Percentiles rank a stretch among this genome's conserved stretches.
Conservation (phyloP, 2,888 invertebrate species). For the Pandemis heparana region DNA sequence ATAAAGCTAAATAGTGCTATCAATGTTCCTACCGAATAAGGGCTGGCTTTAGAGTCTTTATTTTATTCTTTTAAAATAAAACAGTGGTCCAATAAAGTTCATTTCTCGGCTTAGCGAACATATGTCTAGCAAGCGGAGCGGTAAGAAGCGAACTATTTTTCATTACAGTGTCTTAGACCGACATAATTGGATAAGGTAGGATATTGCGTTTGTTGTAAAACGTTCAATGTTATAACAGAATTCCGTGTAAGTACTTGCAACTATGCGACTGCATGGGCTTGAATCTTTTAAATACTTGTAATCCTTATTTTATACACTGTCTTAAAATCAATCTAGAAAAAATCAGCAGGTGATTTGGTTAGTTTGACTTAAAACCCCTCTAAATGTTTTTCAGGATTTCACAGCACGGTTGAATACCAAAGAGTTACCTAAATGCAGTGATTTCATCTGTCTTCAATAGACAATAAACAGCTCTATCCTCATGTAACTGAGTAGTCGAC, state of each 20-base stretch:
- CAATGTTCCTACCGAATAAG: background rate
- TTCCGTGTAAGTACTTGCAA: background rate
- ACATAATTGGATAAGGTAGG: constrained; percentile 32
- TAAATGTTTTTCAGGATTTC: too few relatives aligned
- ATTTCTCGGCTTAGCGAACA: constrained; percentile 15
- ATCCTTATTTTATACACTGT: too few relatives aligned
- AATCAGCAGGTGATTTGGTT: too few relatives aligned
- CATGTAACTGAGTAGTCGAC: too few relatives aligned
- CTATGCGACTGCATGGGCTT: too few relatives aligned
- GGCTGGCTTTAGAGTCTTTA: background rate
- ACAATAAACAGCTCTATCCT: too few relatives aligned
- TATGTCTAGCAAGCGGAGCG: constrained; percentile 18
- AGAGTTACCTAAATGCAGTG: too few relatives aligned
- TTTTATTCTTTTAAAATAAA: background rate
- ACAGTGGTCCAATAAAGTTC: constrained; percentile 14
- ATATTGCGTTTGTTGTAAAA: constrained; percentile 28
- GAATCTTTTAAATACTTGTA: too few relatives aligned
- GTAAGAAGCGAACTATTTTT: constrained; percentile 25
- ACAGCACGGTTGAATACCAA: too few relatives aligned
- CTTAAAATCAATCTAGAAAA: too few relatives aligned
- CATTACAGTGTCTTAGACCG: constrained; percentile 16
- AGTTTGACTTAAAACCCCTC: too few relatives aligned
- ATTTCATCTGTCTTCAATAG: too few relatives aligned
- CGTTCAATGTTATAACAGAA: background rate
- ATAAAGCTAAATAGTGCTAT: background rate